A percentile compares a stretch with the other conserved stretches of the same genome.
These are phyloP conservation scores for Torymus aiolomorphi DNA, from an alignment of 2,888 invertebrate genomes.

Conservation along the genomic window DNA sequence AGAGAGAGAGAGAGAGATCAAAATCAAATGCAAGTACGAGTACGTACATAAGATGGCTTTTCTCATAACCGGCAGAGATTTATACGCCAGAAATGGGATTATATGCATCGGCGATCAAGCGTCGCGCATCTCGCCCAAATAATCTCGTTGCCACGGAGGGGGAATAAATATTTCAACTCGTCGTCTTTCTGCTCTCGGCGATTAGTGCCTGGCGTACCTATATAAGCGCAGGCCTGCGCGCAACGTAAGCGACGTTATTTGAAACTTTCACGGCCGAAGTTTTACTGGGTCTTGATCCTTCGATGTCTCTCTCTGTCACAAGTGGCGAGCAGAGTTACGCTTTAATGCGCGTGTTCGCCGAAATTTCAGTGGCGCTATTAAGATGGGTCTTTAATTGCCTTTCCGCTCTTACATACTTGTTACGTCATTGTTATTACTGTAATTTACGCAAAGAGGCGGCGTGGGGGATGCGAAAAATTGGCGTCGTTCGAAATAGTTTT, in stretches of 20 bases:
- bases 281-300: constrained; percentile 51
- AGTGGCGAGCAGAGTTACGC: constrained; percentile 11
- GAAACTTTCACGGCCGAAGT: constrained; percentile 48
- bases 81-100: constrained; percentile 25
- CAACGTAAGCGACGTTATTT: constrained; percentile 24
- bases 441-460: constrained; percentile 11
- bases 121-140: constrained; percentile 12
- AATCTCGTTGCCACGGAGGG: constrained; percentile 54
- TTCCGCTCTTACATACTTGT: constrained; percentile 26
- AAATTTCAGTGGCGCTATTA: constrained; percentile 41
- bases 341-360: constrained; percentile 37
- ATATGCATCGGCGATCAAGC: constrained; percentile 41
- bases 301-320: constrained; percentile 12
- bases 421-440: constrained; percentile 24
- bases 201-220: constrained; percentile 44
- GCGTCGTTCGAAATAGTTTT: not conserved
- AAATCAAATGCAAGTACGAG: too few species aligned
- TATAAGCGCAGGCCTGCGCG: not conserved
- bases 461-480: not conserved
- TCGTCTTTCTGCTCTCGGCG: not conserved
- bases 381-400: constrained; percentile 42
- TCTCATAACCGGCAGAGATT: not conserved
- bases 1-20: too few species aligned
- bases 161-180: constrained; percentile 44
- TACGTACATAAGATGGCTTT: too few species aligned